Percentiles rank a stretch among this genome's conserved stretches.
Conservation (phyloP, 2,797 vertebrate species). For the Gastrophryne carolinensis region DNA sequence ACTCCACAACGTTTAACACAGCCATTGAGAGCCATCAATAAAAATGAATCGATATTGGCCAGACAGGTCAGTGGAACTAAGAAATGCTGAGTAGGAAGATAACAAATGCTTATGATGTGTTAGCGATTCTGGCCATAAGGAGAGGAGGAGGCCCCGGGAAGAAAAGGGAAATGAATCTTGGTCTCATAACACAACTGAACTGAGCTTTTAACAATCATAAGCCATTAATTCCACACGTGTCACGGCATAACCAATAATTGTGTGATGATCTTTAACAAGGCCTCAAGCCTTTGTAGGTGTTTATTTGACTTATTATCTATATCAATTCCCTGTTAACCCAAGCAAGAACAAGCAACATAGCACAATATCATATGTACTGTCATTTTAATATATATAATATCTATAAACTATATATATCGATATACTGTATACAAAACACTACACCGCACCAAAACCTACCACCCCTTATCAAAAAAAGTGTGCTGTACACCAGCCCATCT, state of each 20-base stretch:
- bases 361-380: not conserved
- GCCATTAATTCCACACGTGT: not conserved
- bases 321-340: not conserved
- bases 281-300: no score
- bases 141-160: not conserved
- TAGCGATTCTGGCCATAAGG: not conserved
- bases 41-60: not conserved
- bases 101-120: not conserved
- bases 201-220: conserved; percentile 2
- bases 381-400: no score
- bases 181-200: not conserved
- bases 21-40: not conserved
- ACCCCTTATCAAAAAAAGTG: no score
- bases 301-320: no score
- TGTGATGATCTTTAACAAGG: not conserved
- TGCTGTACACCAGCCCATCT: no score
- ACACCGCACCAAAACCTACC: no score
- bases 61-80: not conserved
- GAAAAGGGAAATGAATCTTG: not conserved
- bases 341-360: not conserved
- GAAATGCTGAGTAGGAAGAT: not conserved
- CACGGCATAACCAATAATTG: not conserved
- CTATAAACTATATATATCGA: no score
- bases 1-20: no score
- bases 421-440: no score